Base-by-base conservation (phyloP, 2,888 invertebrate species). In the Limnephilus rhombicus region DNA sequence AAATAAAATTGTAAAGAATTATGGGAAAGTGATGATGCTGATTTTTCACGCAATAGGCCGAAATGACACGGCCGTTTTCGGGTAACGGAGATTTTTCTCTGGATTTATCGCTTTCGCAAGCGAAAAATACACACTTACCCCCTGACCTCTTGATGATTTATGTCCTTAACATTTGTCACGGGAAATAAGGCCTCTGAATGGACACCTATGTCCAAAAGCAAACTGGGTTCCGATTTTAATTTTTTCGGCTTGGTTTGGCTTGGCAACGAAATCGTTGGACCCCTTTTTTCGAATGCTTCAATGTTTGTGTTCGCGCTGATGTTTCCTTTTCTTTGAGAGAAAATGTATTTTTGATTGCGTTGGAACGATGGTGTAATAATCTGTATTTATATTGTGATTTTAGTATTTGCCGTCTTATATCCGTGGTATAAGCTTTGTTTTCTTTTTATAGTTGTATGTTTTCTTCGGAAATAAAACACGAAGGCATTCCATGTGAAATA, bases 111-210 rank as follows among this genome's bases (percentile, higher is more conserved):
- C 45, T 86, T 86, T 41, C 86, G 86, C 49, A 86, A 86, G 45
- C 86, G 41, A 86, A 45, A 86, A 86, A 83, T n/a, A 37, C 83
- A 83, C 37, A 37, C 83, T 37, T 37, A n/a, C 86, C 86, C 45
- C 41, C 86, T 86, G 86, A 86, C 86, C 86, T n/a, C 37, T 49
- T 41, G 41, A 45, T 86, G 86, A 86, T 86, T 86, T 86, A 86
- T 49, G 86, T 49, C 41, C 41, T 37, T 83, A 83, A 83, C 83
- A 83, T 83, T 86, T 86, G 37, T 45, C 86, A 86, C 45, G 45
- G 29, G 13, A 86, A 86, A 68, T 68, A 68, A 68, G 68, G 31
- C 34, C 3, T 34, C 13, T 82, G 82, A 34, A 82, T 34, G 82
- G 82, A 18, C 82, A 82, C 82, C 82, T 68, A 68, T 68, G 68